Evolutionary conservation across 2,888 invertebrate species (phyloP), one percentile per base, ranked within the genome.

Genomic region (Cryptocephalus primarius): DNA sequence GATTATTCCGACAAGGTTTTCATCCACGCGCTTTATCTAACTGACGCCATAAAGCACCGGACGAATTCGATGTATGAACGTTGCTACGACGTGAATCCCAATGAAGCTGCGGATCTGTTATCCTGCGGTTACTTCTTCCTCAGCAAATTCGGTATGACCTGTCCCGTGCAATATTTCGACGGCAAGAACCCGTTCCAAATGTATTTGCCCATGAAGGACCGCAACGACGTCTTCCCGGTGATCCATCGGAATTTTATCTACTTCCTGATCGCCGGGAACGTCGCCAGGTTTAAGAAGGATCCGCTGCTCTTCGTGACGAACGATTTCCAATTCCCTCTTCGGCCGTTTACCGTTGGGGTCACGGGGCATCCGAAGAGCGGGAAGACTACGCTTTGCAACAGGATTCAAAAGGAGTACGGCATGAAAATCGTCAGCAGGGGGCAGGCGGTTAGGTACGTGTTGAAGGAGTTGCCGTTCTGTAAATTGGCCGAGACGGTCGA

Each of bases 281-380:
- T 74, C 0, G 60, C 55, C 13, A 72, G 71, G 50, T 83, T 83
- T 61, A 67, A 72, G 56, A 60, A 57, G 2, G 69, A 80, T 60
- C 80, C 82, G 8, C 57, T 80, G 31, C 75, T 74, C 58, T 83
- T 79, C 57, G 62, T 77, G 8, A 59, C 60, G 47, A 65, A 73
- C 31, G 67, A 68, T 42, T 60, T 66, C 32, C 58, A 63, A 9
- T 75, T 72, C 55, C 71, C 73, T n/a, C 60, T 73, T 48, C 68
- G 75, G 53, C 77, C 79, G 3, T 64, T 78, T 9, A 72, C 72
- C 54, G 64, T 83, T 40, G 71, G 75, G 31, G 61, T 83, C 22
- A 75, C 78, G 42, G 83, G 83, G 8, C 74, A 80, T 13, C 78
- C 81, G 2, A 80, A 79, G 60, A 77, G 75, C 32, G 83, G 82